Conservation (phyloP, 2,797 vertebrate species). For the Hipposideros larvatus region DNA sequence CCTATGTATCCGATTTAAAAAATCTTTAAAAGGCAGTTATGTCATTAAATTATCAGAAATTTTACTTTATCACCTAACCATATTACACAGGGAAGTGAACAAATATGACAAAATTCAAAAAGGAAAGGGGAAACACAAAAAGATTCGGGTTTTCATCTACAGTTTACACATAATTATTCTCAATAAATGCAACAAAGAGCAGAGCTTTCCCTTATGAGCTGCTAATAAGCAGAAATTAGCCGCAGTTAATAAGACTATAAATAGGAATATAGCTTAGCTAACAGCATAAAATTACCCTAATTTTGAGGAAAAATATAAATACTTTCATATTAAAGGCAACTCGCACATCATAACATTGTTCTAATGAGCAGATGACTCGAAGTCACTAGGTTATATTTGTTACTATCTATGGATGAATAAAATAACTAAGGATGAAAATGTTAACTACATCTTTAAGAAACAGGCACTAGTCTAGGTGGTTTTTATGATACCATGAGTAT, state of each 20-base stretch:
- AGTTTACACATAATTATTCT: conserved; percentile 50
- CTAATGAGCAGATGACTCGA: neutral
- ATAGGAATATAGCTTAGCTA: conserved; percentile 21
- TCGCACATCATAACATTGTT: neutral
- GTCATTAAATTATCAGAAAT: conserved; percentile 20
- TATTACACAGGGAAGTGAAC: neutral
- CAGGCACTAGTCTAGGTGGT: neutral
- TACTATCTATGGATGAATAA: conserved; percentile 2
- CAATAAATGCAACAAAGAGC: conserved; percentile 21
- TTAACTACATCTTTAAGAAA: conserved; percentile 45
- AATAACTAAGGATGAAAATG: conserved; percentile 59
- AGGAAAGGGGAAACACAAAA: neutral
- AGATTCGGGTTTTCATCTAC: conserved; percentile 40
- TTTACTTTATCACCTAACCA: conserved; percentile 28
- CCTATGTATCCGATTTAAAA: conserved; percentile 86
- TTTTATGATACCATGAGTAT: neutral
- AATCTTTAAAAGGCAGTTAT: conserved; percentile 57
- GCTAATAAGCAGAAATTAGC: conserved; percentile 46
- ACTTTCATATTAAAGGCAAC: conserved; percentile 57
- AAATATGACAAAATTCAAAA: conserved; percentile 46
- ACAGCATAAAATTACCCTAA: conserved; percentile 23
- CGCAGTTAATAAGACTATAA: neutral
- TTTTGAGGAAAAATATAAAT: conserved; percentile 39
- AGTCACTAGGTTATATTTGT: neutral
- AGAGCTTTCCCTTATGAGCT: conserved; percentile 25